These are phyloP conservation scores for Agrilus planipennis DNA, from an alignment of 1,140 invertebrate species.

Conservation along the genomic window DNA sequence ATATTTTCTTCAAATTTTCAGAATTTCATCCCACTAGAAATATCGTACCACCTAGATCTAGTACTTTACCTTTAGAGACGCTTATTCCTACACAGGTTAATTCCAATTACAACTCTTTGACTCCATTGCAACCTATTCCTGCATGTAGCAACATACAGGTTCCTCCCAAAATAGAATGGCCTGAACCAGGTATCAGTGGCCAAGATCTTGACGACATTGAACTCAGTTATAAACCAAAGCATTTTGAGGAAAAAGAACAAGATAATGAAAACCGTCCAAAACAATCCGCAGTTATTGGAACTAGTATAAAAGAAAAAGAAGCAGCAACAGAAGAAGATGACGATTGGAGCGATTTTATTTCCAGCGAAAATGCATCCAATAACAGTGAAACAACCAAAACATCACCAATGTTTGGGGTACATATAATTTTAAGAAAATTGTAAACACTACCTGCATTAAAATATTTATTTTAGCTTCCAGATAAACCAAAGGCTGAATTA, in stretches of 20 bases:
- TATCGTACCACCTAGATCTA: too few species aligned
- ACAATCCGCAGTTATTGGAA: conserved; percentile 17
- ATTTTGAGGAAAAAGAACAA: background rate
- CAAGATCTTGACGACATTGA: conserved; percentile 47
- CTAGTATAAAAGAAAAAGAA: conserved; percentile 2
- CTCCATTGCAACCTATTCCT: conserved; percentile 1
- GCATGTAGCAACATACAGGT: background rate
- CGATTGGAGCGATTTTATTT: conserved; percentile 33
- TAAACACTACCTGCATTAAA: background rate
- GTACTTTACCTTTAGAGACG: too few species aligned
- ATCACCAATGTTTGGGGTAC: background rate
- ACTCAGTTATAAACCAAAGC: conserved; percentile 8
- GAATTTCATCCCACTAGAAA: too few species aligned
- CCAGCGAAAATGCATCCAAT: conserved; percentile 7
- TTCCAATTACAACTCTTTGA: too few species aligned
- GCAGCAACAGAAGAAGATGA: conserved; percentile 21
- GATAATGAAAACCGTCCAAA: conserved; percentile 6
- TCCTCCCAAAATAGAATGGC: conserved; percentile 46
- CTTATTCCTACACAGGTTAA: too few species aligned
- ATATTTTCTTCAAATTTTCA: too few species aligned
- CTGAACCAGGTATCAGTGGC: conserved; percentile 49
- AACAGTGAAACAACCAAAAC: background rate
- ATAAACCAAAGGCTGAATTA: conserved; percentile 25
- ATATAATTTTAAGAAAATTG: background rate
- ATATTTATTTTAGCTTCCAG: background rate